A percentile compares a stretch with the other conserved stretches of the same genome.
Evolutionary conservation across 2,113 vertebrate species (phyloP).

Genomic region (Heterocephalus glaber): DNA sequence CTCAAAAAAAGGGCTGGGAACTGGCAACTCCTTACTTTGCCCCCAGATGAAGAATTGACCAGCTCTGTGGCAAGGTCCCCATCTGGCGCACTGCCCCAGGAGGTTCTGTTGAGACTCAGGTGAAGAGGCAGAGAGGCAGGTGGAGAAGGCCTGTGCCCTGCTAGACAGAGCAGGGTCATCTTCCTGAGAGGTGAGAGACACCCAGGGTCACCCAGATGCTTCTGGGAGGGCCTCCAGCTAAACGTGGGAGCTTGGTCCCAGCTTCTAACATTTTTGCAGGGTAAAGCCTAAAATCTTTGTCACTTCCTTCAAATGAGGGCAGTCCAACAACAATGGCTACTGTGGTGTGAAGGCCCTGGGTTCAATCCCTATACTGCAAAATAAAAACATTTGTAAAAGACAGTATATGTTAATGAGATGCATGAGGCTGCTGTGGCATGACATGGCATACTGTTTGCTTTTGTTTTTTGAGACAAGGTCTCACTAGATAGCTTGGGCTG

Average conservation of each 20-base stretch:
- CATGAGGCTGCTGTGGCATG: neutral
- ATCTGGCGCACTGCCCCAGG: too few species aligned
- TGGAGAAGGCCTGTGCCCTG: neutral
- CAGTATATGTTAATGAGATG: neutral
- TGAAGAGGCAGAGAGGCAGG: neutral
- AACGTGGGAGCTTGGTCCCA: too few species aligned
- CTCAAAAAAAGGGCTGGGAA: too few species aligned
- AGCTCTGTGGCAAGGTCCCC: neutral
- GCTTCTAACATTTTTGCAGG: neutral
- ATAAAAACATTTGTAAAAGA: neutral
- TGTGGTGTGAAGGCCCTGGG: neutral
- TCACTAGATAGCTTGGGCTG: neutral
- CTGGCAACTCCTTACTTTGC: neutral
- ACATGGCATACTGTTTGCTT: neutral
- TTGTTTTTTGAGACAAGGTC: neutral
- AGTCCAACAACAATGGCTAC: rapidly evolving
- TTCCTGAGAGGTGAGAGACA: rapidly evolving
- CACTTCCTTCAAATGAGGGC: neutral
- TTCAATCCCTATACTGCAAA: neutral
- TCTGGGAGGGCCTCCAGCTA: neutral
- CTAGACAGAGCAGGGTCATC: neutral
- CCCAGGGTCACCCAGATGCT: neutral
- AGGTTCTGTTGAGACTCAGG: neutral
- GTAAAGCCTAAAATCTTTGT: neutral
- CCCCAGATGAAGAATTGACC: neutral